Percentiles rank a stretch among this genome's conserved stretches.
phyloP scores from a whole-genome alignment of 2,113 vertebrate species.

The Caracal caracal region DNA sequence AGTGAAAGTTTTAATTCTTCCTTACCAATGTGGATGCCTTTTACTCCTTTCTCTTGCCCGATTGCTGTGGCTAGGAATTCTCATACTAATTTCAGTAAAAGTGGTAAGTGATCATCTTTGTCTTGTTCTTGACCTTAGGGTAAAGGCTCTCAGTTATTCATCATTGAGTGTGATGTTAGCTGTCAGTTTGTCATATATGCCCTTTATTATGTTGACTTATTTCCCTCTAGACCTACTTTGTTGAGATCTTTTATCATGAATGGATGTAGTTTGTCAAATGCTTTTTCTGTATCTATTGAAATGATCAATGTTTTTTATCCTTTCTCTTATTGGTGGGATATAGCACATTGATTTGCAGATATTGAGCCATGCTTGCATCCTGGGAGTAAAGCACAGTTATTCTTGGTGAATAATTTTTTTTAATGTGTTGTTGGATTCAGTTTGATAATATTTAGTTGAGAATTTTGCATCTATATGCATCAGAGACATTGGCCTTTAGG shows the following conservation, averaged over 20 bases:
- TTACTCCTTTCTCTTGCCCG: background rate
- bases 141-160: background rate
- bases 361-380: background rate
- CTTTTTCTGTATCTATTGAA: background rate
- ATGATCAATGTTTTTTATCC: background rate
- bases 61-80: background rate
- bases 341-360: background rate
- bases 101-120: background rate
- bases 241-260: background rate
- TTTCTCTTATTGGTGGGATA: background rate
- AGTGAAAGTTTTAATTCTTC: background rate
- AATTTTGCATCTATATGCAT: background rate
- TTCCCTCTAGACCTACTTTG: background rate
- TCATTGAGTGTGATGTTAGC: background rate
- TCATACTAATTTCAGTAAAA: background rate
- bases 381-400: background rate
- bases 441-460: background rate
- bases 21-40: background rate
- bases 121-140: background rate
- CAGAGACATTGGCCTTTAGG: background rate
- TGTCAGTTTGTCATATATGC: background rate
- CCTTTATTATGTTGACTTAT: background rate
- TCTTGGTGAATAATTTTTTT: background rate
- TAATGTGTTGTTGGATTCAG: background rate
- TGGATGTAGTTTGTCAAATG: background rate